Percentiles rank a stretch among this genome's conserved stretches.
phyloP scores from a whole-genome alignment of 2,888 invertebrate genomes.

The Spodoptera exigua region DNA sequence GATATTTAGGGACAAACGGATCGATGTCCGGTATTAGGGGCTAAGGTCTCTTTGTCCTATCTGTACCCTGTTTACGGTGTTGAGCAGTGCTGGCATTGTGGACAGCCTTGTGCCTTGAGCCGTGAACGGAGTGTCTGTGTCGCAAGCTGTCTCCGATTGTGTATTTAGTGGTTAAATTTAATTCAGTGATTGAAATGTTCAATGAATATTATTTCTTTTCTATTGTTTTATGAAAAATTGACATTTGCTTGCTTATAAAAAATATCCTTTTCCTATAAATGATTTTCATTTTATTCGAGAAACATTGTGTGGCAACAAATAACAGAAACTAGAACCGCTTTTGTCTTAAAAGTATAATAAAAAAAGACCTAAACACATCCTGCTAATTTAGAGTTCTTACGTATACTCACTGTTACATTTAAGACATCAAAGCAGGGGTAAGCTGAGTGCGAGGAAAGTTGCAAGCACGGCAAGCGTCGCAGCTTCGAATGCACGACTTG shows the following conservation, averaged over 20 bases:
- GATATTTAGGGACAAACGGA: constrained; percentile 37
- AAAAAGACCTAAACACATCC: too few relatives aligned
- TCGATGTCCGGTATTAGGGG: constrained; percentile 28
- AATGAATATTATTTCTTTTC: neutral
- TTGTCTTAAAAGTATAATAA: too few relatives aligned
- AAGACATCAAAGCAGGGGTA: too few relatives aligned
- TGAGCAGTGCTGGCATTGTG: constrained; percentile 27
- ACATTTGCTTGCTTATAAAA: too few relatives aligned
- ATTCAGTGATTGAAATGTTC: neutral
- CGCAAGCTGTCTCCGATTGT: constrained; percentile 13
- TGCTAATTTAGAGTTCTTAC: too few relatives aligned
- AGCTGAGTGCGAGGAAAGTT: too few relatives aligned
- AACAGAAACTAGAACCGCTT: too few relatives aligned
- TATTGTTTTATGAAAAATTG: too few relatives aligned
- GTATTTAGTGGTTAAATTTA: neutral
- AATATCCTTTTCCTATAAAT: neutral
- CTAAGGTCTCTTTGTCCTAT: constrained; percentile 27
- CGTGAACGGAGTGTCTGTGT: constrained; percentile 28
- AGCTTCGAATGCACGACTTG: too few relatives aligned
- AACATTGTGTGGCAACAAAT: too few relatives aligned
- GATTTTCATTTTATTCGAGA: neutral
- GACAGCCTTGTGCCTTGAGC: constrained; percentile 18
- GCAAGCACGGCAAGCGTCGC: too few relatives aligned
- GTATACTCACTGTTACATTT: too few relatives aligned
- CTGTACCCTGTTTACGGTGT: constrained; percentile 37